phyloP scores from a whole-genome alignment of 2,797 vertebrate genomes.

The Darevskia nairensis region DNA sequence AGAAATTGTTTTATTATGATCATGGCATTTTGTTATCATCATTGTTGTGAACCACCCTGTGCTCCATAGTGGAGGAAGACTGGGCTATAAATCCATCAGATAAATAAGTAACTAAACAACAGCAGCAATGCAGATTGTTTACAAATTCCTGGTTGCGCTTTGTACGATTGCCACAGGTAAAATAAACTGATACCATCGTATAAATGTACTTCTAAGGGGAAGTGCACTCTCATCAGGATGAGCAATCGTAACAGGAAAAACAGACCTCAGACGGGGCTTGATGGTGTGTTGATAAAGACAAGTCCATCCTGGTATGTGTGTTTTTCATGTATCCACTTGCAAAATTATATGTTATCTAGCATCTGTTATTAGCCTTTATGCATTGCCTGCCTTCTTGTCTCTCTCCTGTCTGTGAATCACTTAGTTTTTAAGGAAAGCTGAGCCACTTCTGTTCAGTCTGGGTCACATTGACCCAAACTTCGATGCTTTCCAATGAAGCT shows the following conservation, averaged over 20 bases:
- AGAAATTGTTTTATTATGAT: no score
- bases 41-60: no score
- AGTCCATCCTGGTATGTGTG: not conserved
- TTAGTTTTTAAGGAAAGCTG: conserved; percentile 16
- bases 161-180: not conserved
- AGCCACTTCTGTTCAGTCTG: conserved; percentile 20
- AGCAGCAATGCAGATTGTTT: not conserved
- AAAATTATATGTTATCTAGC: not conserved
- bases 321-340: not conserved
- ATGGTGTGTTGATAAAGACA: not conserved
- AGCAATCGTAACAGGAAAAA: not conserved
- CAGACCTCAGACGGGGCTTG: not conserved
- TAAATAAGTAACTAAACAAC: no score
- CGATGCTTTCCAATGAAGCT: conserved; percentile 23
- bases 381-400: not conserved
- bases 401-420: not conserved
- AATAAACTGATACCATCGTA: not conserved
- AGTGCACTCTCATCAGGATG: not conserved
- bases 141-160: not conserved
- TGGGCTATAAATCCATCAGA: no score
- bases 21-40: no score
- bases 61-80: no score
- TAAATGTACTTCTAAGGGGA: not conserved
- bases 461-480: conserved; percentile 6
- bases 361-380: not conserved